These are phyloP conservation scores for Hymenochirus boettgeri DNA, from an alignment of 2,113 vertebrate genomes.

Conservation along the genomic window DNA sequence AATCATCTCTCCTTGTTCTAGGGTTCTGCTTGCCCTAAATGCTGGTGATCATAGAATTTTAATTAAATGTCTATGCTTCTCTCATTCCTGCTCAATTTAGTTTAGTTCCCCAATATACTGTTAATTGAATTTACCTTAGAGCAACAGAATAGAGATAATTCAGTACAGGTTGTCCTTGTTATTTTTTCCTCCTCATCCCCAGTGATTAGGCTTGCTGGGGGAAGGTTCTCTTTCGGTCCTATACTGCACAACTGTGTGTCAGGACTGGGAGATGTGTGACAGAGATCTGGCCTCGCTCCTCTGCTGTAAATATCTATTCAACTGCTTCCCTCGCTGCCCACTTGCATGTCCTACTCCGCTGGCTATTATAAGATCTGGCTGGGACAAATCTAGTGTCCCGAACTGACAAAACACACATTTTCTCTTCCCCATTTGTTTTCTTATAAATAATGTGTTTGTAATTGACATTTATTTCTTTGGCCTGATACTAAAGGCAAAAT, in stretches of 20 bases:
- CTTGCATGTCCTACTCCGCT: conserved; percentile 11
- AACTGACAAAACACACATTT: conserved; percentile 1
- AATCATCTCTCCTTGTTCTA: too few relatives aligned
- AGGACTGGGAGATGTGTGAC: conserved; percentile 5
- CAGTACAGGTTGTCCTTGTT: too few relatives aligned
- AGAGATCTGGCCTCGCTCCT: conserved; percentile 21
- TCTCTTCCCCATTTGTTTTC: too few relatives aligned
- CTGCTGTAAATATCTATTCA: conserved; percentile 17
- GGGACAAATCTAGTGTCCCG: conserved; percentile 1
- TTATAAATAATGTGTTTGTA: too few relatives aligned
- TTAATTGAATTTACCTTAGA: too few relatives aligned
- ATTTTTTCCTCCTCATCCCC: neutral
- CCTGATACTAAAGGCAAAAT: neutral
- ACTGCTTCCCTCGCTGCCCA: conserved; percentile 28
- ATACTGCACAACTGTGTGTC: conserved; percentile 21
- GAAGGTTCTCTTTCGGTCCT: conserved; percentile 13
- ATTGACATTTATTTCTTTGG: too few relatives aligned
- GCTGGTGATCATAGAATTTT: too few relatives aligned
- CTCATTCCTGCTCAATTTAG: too few relatives aligned
- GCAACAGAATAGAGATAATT: too few relatives aligned
- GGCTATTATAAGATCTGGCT: conserved; percentile 24
- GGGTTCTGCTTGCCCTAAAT: too few relatives aligned
- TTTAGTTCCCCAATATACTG: too few relatives aligned
- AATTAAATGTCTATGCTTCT: too few relatives aligned
- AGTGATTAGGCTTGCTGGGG: conserved; percentile 8